Evolutionary conservation across 1,140 invertebrate species (phyloP).

Genomic region (Drosophila ohnishii): DNA sequence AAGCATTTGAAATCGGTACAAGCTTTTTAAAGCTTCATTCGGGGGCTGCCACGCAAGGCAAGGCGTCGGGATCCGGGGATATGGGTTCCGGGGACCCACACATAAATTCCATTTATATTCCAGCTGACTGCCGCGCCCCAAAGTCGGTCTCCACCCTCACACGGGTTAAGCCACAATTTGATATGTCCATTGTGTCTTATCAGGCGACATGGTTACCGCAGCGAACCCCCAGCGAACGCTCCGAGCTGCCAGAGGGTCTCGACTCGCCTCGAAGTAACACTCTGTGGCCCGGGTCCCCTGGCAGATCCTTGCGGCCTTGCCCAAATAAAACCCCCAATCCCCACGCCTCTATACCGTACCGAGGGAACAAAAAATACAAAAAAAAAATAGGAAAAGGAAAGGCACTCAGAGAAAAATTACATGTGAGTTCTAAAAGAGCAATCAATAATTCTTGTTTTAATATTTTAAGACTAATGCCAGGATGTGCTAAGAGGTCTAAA

Average conservation of each 20-base stretch:
- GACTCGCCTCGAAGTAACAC: slow-evolving; percentile 66
- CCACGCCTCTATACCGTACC: slow-evolving; percentile 1
- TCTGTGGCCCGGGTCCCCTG: slow-evolving; percentile 41
- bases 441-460: no score
- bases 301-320: slow-evolving; percentile 77
- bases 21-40: slow-evolving; percentile 50
- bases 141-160: slow-evolving; percentile 52
- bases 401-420: slow-evolving; percentile 12
- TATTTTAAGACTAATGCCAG: no score
- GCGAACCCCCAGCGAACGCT: slow-evolving; percentile 69
- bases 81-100: slow-evolving; percentile 26
- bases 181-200: slow-evolving; percentile 82
- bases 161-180: slow-evolving; percentile 78
- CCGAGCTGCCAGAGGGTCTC: slow-evolving; percentile 58
- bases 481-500: neutral
- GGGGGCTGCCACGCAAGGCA: slow-evolving; percentile 53
- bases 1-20: slow-evolving; percentile 39
- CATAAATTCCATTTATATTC: slow-evolving; percentile 81
- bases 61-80: slow-evolving; percentile 18
- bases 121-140: slow-evolving; percentile 45
- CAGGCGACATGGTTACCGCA: slow-evolving; percentile 81
- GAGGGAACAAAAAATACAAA: slow-evolving; percentile 15
- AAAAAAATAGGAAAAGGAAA: slow-evolving; percentile 12
- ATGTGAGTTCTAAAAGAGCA: neutral
- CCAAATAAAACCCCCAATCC: slow-evolving; percentile 64